Conservation (phyloP, 2,797 vertebrate species). For the Morus bassanus region DNA sequence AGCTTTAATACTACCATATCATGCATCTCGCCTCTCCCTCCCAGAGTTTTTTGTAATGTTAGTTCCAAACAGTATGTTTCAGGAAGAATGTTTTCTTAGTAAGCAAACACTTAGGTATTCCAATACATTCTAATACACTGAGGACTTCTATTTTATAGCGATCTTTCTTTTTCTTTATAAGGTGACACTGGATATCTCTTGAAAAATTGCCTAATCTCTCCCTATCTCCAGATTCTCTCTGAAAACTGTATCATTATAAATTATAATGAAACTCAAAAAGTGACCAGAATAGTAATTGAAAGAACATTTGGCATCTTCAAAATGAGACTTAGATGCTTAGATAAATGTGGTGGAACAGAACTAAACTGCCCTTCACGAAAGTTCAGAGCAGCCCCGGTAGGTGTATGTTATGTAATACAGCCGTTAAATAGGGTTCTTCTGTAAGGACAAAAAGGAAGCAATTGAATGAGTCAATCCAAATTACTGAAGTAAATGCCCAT, state of each 20-base stretch:
- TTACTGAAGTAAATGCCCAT: slow-evolving; percentile 12
- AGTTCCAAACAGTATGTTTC: background rate
- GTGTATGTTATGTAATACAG: background rate
- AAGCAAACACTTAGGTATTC: background rate
- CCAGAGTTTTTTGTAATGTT: background rate
- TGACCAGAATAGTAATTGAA: slow-evolving; percentile 67
- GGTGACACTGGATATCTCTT: slow-evolving; percentile 39
- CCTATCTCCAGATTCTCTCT: slow-evolving; percentile 42
- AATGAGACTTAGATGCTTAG: background rate
- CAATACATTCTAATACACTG: background rate
- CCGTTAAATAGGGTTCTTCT: slow-evolving; percentile 13
- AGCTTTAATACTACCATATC: background rate
- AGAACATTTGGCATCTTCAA: slow-evolving; percentile 18
- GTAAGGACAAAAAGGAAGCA: background rate
- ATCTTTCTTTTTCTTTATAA: background rate
- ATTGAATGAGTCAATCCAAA: slow-evolving; percentile 16
- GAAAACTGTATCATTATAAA: slow-evolving; percentile 67
- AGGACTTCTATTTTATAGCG: slow-evolving; percentile 10
- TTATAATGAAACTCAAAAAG: slow-evolving; percentile 57
- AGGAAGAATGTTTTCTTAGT: background rate
- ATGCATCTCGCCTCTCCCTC: background rate
- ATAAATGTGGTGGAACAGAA: background rate
- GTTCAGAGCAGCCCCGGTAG: background rate
- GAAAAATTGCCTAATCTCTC: slow-evolving; percentile 65
- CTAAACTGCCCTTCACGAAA: background rate